Percentiles rank a stretch among this genome's conserved stretches.
phyloP scores from a whole-genome alignment of 2,113 vertebrate species.

The Ailuropoda melanoleuca region DNA sequence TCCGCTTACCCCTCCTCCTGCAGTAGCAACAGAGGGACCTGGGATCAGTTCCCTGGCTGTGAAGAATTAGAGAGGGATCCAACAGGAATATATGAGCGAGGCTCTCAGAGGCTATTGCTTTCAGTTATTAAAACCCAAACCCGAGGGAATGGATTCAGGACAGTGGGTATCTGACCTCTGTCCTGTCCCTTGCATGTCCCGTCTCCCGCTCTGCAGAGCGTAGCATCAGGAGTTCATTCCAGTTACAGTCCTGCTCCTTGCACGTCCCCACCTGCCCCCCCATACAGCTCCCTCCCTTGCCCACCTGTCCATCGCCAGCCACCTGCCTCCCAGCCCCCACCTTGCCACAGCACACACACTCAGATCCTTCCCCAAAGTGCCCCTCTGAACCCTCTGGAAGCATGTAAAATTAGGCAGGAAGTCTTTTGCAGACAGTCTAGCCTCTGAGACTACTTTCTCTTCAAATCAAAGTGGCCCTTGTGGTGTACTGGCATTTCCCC shows the following conservation, averaged over 20 bases:
- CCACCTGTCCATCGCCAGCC: not conserved
- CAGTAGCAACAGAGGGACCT: constrained; percentile 26
- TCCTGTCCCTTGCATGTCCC: not conserved
- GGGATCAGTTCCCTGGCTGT: constrained; percentile 43
- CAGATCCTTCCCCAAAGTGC: not conserved
- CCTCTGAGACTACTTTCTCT: not conserved
- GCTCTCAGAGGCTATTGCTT: not conserved
- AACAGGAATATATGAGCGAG: not conserved
- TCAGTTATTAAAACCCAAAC: not conserved
- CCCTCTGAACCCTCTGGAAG: not conserved
- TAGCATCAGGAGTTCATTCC: not conserved
- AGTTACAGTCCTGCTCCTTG: not conserved
- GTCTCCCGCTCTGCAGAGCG: not conserved
- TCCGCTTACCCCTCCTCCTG: not conserved
- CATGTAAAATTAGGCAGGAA: constrained; percentile 30
- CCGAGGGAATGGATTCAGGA: not conserved
- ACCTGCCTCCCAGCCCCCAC: rapidly evolving
- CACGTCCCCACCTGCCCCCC: rapidly evolving
- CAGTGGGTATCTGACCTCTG: not conserved
- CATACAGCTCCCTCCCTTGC: rapidly evolving
- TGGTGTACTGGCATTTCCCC: not conserved
- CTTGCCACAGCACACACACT: not conserved
- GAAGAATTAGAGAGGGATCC: not conserved
- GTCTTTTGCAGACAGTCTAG: not conserved
- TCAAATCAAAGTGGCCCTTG: not conserved